Evolutionary conservation across 2,888 invertebrate species (phyloP), one percentile per base, ranked within the genome.

Genomic region (Chymomyza caudatula): DNA sequence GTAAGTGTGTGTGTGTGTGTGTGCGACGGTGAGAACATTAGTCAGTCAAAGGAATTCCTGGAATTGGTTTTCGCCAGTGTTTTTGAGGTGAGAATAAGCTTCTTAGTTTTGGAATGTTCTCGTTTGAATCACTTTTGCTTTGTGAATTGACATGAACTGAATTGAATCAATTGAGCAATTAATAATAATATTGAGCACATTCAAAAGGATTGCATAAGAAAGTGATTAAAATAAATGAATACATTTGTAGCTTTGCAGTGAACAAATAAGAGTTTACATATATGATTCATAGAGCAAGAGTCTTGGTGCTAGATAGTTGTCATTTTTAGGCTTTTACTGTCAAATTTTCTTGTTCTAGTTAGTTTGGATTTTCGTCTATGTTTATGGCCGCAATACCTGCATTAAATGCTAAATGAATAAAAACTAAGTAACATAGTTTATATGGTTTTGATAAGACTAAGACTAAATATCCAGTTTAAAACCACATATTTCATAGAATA

Each of bases 41-140:
- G 85, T 80, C 85, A 80, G 85, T 80, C 83, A 82, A 85, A 80
- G 80, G 85, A 85, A 82, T 80, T 80, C 80, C 79, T 73, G 85
- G 80, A 80, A 80, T 80, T 77, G 69, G 63, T 13, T 20, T 51
- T 51, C 66, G 72, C 74, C 66, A n/a, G n/a, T 74, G 63, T 72
- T 60, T 74, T 69, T 63, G 63, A 82, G 85, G 80, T 85, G 80
- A 80, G 80, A 85, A 82, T 61, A 54, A 23, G 51, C 22, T 44
- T 11, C 20, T 42, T n/a, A 29, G 3, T 19, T n/a, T 37, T 8
- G 6, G 25, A 19, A n/a, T 6, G 37, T 4, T 42, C 4, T 4
- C 25, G 13, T 13, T 42, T 8, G 15, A 3, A 3, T 15, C 29
- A 11, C 22, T 52, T n/a, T n/a, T 37, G 29, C 29, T 37, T 51